These are phyloP conservation scores for Chrysolina haemoptera DNA, from an alignment of 2,888 invertebrate genomes.

Conservation along the genomic window DNA sequence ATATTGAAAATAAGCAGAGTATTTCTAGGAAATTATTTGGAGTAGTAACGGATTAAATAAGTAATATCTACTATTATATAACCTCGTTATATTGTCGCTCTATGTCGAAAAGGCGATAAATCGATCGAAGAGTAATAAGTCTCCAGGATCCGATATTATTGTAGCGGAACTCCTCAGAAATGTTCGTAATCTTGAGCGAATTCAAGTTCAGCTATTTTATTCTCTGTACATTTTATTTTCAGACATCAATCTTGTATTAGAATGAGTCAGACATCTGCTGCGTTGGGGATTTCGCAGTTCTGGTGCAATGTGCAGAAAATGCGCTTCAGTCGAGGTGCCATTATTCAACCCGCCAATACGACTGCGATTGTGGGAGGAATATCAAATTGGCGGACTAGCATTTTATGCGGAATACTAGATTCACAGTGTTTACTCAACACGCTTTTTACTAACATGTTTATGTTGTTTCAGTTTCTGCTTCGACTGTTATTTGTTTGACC, in stretches of 20 bases:
- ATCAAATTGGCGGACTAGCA: conserved; percentile 33
- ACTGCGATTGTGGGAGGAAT: conserved; percentile 47
- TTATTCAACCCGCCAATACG: conserved; percentile 48
- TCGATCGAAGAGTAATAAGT: too few species aligned
- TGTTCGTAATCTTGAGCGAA: neutral
- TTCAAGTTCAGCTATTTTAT: conserved; percentile 1
- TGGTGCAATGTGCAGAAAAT: conserved; percentile 26
- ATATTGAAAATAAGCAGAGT: too few species aligned
- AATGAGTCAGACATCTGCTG: conserved; percentile 14
- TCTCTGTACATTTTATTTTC: conserved; percentile 14
- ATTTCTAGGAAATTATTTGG: too few species aligned
- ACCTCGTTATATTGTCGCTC: too few species aligned
- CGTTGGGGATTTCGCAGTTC: conserved; percentile 16
- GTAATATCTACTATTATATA: too few species aligned
- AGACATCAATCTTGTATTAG: neutral
- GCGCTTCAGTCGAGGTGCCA: conserved; percentile 25
- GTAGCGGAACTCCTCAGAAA: too few species aligned
- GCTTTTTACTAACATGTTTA: conserved; percentile 15
- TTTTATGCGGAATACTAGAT: conserved; percentile 23
- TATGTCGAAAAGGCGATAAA: too few species aligned
- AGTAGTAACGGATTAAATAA: too few species aligned
- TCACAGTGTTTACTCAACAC: conserved; percentile 1
- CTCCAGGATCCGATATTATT: too few species aligned
- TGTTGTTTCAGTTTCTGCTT: neutral
- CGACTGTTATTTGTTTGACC: conserved; percentile 1